phyloP scores from a whole-genome alignment of 2,888 invertebrate genomes.

The Amblyjoppa fuscipennis region DNA sequence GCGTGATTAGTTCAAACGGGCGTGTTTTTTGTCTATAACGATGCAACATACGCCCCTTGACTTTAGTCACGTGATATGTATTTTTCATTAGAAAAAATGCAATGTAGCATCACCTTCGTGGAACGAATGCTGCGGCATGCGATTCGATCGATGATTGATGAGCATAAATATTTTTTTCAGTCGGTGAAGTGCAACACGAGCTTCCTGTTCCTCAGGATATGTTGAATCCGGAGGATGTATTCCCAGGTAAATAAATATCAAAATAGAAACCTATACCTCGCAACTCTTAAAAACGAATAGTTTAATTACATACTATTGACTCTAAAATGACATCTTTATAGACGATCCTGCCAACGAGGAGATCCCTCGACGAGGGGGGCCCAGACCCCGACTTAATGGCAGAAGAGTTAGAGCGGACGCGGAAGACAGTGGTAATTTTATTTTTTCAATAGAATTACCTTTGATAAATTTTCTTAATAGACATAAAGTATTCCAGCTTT shows the following conservation, averaged over 20 bases:
- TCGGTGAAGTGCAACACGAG: background rate
- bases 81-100: no score
- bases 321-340: background rate
- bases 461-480: background rate
- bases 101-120: no score
- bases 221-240: background rate
- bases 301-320: background rate
- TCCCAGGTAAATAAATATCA: background rate
- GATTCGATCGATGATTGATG: no score
- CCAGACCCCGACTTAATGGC: background rate
- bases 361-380: background rate
- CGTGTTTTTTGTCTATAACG: no score
- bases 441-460: background rate
- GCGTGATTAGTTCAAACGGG: no score
- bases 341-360: background rate
- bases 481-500: no score
- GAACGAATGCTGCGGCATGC: no score
- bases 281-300: background rate
- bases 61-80: no score
- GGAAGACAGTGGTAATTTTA: background rate
- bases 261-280: background rate
- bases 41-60: no score
- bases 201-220: background rate
- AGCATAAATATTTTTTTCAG: background rate
- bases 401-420: background rate